A percentile compares a stretch with the other conserved stretches of the same genome.
These are phyloP conservation scores for Xestia ashworthii DNA, from an alignment of 2,888 invertebrate species.

Conservation along the genomic window DNA sequence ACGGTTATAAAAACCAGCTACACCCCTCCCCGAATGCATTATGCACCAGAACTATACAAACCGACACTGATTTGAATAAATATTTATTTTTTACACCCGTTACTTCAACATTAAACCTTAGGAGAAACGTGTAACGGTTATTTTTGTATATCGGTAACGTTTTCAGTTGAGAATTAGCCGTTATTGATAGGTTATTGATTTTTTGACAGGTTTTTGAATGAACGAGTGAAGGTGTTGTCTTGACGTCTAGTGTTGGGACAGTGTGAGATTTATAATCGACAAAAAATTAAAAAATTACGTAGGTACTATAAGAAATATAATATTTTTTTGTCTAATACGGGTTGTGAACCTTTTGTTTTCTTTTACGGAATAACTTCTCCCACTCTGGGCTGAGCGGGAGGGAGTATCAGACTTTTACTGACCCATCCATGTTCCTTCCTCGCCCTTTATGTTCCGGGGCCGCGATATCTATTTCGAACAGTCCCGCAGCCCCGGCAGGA, in stretches of 20 bases:
- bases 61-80: slow-evolving; percentile 60
- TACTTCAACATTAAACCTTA: slow-evolving; percentile 38
- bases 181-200: slow-evolving; percentile 53
- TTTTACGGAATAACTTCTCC: too few species aligned
- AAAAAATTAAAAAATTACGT: background rate
- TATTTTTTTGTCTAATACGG: background rate
- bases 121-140: slow-evolving; percentile 33
- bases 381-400: too few species aligned
- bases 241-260: slow-evolving; percentile 24
- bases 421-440: too few species aligned
- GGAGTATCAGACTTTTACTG: too few species aligned
- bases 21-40: slow-evolving; percentile 53
- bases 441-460: too few species aligned
- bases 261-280: background rate
- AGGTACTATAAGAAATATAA: background rate
- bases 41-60: slow-evolving; percentile 55
- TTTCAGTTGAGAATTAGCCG: slow-evolving; percentile 57
- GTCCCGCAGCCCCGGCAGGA: too few species aligned
- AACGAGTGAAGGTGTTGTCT: slow-evolving; percentile 14
- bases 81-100: slow-evolving; percentile 23
- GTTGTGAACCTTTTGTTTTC: too few species aligned
- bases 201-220: slow-evolving; percentile 39
- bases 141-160: slow-evolving; percentile 29
- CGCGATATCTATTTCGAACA: too few species aligned
- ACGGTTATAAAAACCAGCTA: slow-evolving; percentile 64